These are phyloP conservation scores for Numenius arquata DNA, from an alignment of 2,113 vertebrate genomes.

Conservation along the genomic window DNA sequence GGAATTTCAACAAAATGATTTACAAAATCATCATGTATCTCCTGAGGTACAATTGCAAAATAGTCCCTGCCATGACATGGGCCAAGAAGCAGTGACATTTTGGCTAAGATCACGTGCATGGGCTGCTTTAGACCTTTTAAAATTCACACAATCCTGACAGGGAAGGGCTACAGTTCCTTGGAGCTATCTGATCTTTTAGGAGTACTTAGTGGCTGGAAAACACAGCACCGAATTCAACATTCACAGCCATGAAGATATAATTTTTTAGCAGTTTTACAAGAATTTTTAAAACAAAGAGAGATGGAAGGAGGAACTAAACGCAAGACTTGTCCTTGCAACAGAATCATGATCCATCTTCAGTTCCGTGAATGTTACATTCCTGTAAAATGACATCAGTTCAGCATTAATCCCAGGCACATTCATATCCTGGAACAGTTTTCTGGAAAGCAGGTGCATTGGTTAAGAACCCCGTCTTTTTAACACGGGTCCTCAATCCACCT, in stretches of 20 bases:
- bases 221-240: background rate
- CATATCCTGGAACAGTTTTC: background rate
- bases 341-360: background rate
- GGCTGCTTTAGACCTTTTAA: background rate
- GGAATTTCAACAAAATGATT: background rate
- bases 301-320: background rate
- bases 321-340: background rate
- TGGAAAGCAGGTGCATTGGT: background rate
- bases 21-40: background rate
- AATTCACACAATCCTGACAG: background rate
- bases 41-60: background rate
- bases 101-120: background rate
- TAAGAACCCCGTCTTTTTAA: background rate
- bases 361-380: background rate
- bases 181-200: background rate
- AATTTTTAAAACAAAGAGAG: background rate
- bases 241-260: background rate
- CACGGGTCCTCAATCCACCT: background rate
- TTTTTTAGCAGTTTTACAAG: background rate
- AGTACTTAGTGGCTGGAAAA: background rate
- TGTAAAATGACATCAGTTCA: background rate
- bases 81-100: background rate
- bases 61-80: background rate
- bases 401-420: background rate
- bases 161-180: background rate